Base-by-base conservation (phyloP, 2,888 invertebrate genomes). In the Athalia cordata region DNA sequence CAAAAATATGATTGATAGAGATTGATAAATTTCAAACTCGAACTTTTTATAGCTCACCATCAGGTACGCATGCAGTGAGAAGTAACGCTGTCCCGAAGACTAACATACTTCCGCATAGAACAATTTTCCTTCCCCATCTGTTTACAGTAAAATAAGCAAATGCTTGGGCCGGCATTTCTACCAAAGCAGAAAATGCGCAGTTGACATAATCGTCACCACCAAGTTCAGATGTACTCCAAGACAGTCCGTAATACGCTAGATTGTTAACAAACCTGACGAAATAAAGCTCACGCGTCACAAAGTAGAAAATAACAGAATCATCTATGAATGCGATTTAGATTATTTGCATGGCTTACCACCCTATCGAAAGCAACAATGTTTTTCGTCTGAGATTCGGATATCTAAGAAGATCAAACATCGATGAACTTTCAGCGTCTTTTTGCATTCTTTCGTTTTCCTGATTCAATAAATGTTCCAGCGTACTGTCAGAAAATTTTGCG, bases 221-320 rank as follows among this genome's bases (percentile, higher is more conserved):
- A 76, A 96, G 92, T 85, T 93, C 94, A 70, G 93, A 94, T 3
- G 95, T 94, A 86, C 94, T 95, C 94, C 95, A 94, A 0, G 95
- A 95, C 6, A 96, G 90, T 0, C 95, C 96, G 85, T 96, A 96
- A 89, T 96, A 96, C 7, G 95, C 94, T 79, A 94, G 94, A 84
- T 95, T 95, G 86, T 94, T 95, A 13, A 95, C 95, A 87, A 95
- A 93, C 93, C 93, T 93, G 83, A n/a, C 81, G 79, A 72, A 81
- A 43, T 3, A 3, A 79, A 80, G 79, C 29, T 29, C 29, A 29
- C 29, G 78, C n/a, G 75, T 49, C 13, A 49, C 2, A 59, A 59
- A 6, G 59, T 59, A 49, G 11, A 11, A 4, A 4, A 66, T 49
- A 47, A 49, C 13, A 29, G 11, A 29, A 29, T 59, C 8, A 29